These are phyloP conservation scores for Montipora efflorescens DNA, from an alignment of 64 coral and sea anemone species.

Conservation along the genomic window DNA sequence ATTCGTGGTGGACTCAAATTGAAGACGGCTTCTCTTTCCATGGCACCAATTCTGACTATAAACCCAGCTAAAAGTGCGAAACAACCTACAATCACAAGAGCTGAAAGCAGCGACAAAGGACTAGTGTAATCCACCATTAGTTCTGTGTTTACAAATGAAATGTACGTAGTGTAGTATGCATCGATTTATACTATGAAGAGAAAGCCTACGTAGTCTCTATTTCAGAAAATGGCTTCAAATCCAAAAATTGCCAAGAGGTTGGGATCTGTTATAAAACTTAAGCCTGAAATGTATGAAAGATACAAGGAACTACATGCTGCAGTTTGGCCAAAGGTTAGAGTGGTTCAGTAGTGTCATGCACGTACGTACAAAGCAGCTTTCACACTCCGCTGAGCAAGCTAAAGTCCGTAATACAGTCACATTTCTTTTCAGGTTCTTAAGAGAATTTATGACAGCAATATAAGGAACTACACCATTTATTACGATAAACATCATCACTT, in stretches of 20 bases:
- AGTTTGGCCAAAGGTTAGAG: slow-evolving; percentile 83
- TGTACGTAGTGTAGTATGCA: neutral
- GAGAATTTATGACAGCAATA: slow-evolving; percentile 82
- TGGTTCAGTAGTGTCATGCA: neutral
- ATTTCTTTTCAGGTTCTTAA: slow-evolving; percentile 66
- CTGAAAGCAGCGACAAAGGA: neutral
- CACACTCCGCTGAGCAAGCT: no score
- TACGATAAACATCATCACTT: slow-evolving; percentile 84
- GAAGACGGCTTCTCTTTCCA: slow-evolving; percentile 76
- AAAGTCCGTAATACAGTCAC: no score
- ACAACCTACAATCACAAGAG: slow-evolving; percentile 52
- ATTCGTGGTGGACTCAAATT: slow-evolving; percentile 33
- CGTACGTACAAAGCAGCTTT: no score
- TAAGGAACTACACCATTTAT: slow-evolving; percentile 94
- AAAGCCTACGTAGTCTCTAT: no score
- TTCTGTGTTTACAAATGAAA: neutral
- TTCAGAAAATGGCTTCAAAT: slow-evolving; percentile 42
- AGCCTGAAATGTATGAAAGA: slow-evolving; percentile 79
- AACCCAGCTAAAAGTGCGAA: slow-evolving; percentile 79
- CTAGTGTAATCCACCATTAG: slow-evolving; percentile 75
- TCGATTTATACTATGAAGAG: neutral
- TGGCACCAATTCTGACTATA: slow-evolving; percentile 79
- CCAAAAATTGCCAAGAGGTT: slow-evolving; percentile 77
- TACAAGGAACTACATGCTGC: slow-evolving; percentile 94
- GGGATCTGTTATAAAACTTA: slow-evolving; percentile 91